Evolutionary conservation across 2,888 invertebrate species (phyloP), one percentile per base, ranked within the genome.

Genomic region (Phaedon cochleariae): DNA sequence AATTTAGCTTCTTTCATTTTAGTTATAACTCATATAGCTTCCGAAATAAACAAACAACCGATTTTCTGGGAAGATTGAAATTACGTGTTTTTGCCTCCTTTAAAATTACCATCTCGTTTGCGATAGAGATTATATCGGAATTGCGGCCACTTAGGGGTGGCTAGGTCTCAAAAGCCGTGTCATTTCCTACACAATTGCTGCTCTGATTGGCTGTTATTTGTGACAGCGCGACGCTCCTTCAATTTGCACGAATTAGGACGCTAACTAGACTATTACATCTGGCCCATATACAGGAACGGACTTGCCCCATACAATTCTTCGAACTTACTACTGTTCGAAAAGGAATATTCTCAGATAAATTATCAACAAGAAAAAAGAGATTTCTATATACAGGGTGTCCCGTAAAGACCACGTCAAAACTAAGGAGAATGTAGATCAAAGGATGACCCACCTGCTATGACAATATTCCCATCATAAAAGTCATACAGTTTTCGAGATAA

Each of bases 181-280:
- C 34, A 59, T 61, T 62, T 62, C 53, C 62, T 46, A 62, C 37
- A 62, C 65, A 65, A 65, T 62, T 52, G 62, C 49, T 20, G 26
- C 54, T 31, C 58, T 65, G 65, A 65, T 65, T 65, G 65, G 62
- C 62, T 54, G 53, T 65, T 59, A 65, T 65, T 65, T 62, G 61
- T 46, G 58, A 58, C 62, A 62, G 57, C 45, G 58, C 52, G 31
- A 53, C 53, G 58, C 54, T 62, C 31, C 59, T 59, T 62, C 65
- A 65, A 65, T 65, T 65, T 62, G 54, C 65, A 59, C 62, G 54
- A 58, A 65, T 62, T 65, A 65, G 59, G 37, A 17, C 49, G 6
- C 37, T 59, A 59, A 59, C 37, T 37, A 63, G 63, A 29, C 59
- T 63, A 63, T 62, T 62, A 62, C 62, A 58, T 58, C 51, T 62